These are phyloP conservation scores for Gerris lacustris DNA, from an alignment of 2,888 invertebrate genomes.

Conservation along the genomic window DNA sequence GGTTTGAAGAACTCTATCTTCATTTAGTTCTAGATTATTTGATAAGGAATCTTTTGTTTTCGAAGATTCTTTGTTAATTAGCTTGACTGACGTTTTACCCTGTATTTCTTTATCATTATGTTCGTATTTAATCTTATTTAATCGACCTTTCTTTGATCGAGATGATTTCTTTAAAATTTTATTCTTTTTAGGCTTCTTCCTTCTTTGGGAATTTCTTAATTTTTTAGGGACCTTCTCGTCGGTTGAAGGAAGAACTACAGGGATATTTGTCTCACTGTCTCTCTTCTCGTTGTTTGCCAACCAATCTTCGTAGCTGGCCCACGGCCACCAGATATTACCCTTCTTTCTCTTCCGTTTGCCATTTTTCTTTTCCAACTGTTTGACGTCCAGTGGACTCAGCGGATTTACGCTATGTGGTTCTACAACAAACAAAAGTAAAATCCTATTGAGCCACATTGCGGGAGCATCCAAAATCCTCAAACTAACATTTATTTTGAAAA, in stretches of 20 bases:
- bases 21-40: not conserved
- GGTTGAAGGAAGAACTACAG: too few species aligned
- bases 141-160: not conserved
- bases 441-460: too few species aligned
- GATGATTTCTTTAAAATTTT: not conserved
- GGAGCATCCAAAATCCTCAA: too few species aligned
- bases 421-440: too few species aligned
- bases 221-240: too few species aligned
- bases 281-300: not conserved
- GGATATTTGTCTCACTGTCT: not conserved
- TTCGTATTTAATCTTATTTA: not conserved
- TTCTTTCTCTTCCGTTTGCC: not conserved
- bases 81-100: not conserved
- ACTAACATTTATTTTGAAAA: too few species aligned
- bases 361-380: too few species aligned
- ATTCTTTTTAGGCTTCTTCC: not conserved
- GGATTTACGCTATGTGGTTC: too few species aligned
- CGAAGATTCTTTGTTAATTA: not conserved
- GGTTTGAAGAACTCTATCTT: not conserved
- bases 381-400: too few species aligned
- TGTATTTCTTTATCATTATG: not conserved
- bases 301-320: not conserved
- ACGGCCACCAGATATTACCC: constrained; percentile 1
- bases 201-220: not conserved
- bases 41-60: not conserved